Base-by-base conservation (phyloP, 2,113 vertebrate genomes). In the Aythya baeri region DNA sequence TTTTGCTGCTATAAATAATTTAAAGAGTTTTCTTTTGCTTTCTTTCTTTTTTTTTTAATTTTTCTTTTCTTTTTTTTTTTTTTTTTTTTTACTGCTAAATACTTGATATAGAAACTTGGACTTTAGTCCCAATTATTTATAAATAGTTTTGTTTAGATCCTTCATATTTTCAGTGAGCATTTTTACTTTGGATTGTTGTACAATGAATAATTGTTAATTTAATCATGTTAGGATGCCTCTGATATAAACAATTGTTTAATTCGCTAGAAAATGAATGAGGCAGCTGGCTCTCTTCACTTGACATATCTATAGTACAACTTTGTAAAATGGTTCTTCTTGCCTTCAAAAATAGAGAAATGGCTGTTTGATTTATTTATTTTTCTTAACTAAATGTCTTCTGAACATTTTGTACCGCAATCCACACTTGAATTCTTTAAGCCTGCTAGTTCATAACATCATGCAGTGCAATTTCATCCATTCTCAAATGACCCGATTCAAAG, bases 1-100 rank as follows among this genome's bases (percentile, higher is more conserved):
- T 82, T 80, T 77, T 94, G 74, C 43, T 75, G 15, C 21, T 94
- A 86, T 70, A 95, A 97, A 91, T 96, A 97, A 97, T 94, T 95
- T 38, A 93, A 67, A 66, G 68, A 46, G 32, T 89, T 96, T 96
- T 26, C 13, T 70, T 72, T 96, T 96, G 23, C 13, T 70, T 72
- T 41, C 11, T n/a, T n/a, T n/a, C n/a, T n/a, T n/a, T n/a, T n/a
- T n/a, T n/a, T n/a, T n/a, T n/a, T n/a, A n/a, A n/a, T n/a, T 36
- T 43, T 43, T 43, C 16, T 43, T 88, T 96, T 96, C 23, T 12
- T 70, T 66, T 72, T 89, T 96, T 96, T 26, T 11, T 67, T 70
- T 75, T 11, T 67, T 70, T 75, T 76, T 58, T 14, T 29, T 63
- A 70, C 17, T 90, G 85, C 70, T 94, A 96, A 91, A 95, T 95